These are phyloP conservation scores for Chauna torquata DNA, from an alignment of 2,113 vertebrate species.

Conservation along the genomic window DNA sequence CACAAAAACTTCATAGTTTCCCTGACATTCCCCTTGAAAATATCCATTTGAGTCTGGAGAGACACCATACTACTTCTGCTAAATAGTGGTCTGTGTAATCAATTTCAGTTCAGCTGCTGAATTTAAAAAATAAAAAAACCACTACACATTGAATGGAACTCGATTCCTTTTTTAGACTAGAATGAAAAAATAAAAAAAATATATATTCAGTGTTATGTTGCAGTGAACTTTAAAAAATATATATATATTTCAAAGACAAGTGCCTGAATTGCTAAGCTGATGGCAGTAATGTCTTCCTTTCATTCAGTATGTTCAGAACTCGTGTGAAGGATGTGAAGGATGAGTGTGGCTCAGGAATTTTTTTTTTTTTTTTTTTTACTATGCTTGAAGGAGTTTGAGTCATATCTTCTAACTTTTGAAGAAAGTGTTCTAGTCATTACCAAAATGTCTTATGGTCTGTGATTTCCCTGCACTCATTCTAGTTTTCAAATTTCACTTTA, in stretches of 20 bases:
- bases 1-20: not conserved
- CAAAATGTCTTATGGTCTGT: not conserved
- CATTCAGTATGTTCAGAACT: not conserved
- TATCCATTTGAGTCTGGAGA: not conserved
- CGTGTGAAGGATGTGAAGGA: not conserved
- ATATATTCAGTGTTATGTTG: not conserved
- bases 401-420: not conserved
- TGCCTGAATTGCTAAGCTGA: not conserved
- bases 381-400: not conserved
- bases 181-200: not conserved
- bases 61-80: not conserved
- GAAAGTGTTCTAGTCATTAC: not conserved
- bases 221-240: slow-evolving; percentile 19
- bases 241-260: not conserved
- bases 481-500: not conserved
- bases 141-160: not conserved
- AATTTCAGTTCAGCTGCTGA: slow-evolving; percentile 12
- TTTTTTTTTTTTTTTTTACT: not conserved
- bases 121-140: not conserved
- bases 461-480: not conserved
- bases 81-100: not conserved
- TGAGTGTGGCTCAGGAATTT: not conserved
- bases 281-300: not conserved
- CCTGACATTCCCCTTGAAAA: slow-evolving; percentile 3
- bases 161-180: not conserved